Percentiles rank a stretch among this genome's conserved stretches.
These are phyloP conservation scores for Maniola jurtina DNA, from an alignment of 1,140 invertebrate genomes.

Conservation along the genomic window DNA sequence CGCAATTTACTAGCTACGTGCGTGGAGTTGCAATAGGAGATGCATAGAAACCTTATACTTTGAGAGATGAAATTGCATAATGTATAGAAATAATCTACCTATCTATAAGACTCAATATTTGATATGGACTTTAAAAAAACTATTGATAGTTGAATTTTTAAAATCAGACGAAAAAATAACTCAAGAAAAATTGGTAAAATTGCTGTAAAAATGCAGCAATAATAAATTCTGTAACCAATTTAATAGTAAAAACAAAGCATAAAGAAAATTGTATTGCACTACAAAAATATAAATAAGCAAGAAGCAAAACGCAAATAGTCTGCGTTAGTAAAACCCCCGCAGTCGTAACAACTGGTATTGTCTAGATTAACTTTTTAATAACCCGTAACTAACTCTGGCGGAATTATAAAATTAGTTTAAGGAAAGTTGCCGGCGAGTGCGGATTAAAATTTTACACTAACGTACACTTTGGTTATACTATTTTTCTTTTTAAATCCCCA, in stretches of 20 bases:
- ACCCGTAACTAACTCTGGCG: constrained; percentile 13
- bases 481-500: constrained; percentile 11
- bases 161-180: no score
- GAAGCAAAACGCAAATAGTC: neutral
- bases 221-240: neutral
- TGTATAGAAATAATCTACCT: no score
- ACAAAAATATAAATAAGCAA: constrained; percentile 2
- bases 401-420: constrained; percentile 16
- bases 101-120: no score
- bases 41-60: no score
- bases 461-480: neutral
- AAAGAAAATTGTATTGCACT: constrained; percentile 4
- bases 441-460: constrained; percentile 8
- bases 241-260: neutral
- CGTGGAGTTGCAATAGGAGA: no score
- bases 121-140: no score
- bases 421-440: constrained; percentile 6
- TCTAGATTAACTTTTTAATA: constrained; percentile 17
- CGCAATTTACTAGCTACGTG: no score
- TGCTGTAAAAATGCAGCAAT: neutral
- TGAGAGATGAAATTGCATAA: no score
- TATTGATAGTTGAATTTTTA: no score
- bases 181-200: no score
- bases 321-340: constrained; percentile 9
- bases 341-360: constrained; percentile 13